Base-by-base conservation (phyloP, 1,140 invertebrate genomes). In the Meloidogyne hapla region DNA sequence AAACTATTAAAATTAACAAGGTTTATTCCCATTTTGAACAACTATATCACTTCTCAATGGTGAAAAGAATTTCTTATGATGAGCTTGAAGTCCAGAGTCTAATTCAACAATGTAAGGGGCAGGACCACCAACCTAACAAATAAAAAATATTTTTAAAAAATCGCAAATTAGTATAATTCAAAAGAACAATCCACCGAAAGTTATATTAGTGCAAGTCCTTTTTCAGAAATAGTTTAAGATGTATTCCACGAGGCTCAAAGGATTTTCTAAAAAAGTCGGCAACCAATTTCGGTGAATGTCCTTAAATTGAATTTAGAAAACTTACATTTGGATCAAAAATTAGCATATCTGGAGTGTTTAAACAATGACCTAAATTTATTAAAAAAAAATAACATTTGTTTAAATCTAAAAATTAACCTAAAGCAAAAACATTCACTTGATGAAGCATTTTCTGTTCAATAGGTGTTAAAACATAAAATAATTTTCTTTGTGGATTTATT, bases 391-490 rank as follows among this genome's bases (percentile, higher is more conserved):
- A 40, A 68, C 25, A 18, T 13, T 38, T 45, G 3, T 23, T 13
- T 0, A 69, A 33, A 25, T 69, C 48, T 13, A n/a, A 23, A 28
- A 71, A 21, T 18, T 23, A 38, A 40, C 77, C 77, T 38, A 78
- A 48, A 15, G 77, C 77, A 28, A 78, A 79, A 21, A 78, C 77
- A 45, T 78, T 72, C 4, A 73, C 77, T 66, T 63, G 66, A 15
- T 28, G 12, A 23, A 78, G 64, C 9, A 67, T 18, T 56, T 69
- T 62, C 13, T 45, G 18, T 42, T 78, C 77, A 15, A 79, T 78
- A 18, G 77, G 77, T 5, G 77, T 78, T 9, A 78, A 80, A 12
- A 78, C 62, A 62, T 80, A 80, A 62, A 80, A 80, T 2, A 78
- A 15, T 33, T 73, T 62, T 63, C 62, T 69, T 26, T 78, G 79